Conservation (phyloP, 2,888 invertebrate species). For the Elaeidobius kamerunicus region DNA sequence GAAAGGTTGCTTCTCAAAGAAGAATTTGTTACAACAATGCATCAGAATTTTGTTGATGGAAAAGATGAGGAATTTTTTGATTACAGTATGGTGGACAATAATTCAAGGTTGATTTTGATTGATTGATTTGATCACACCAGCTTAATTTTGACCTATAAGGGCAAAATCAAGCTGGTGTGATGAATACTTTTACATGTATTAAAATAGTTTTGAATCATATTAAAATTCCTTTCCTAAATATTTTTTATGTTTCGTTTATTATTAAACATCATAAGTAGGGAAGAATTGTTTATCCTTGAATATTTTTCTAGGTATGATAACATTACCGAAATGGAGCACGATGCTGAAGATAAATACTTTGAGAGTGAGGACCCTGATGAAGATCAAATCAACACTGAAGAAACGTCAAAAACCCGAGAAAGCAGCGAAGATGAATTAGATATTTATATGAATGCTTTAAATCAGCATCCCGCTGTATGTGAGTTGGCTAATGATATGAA, state of each 20-base stretch:
- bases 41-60: conserved; percentile 78
- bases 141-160: no score
- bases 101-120: no score
- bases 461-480: conserved; percentile 46
- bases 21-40: conserved; percentile 85
- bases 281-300: no score
- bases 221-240: no score
- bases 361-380: conserved; percentile 72
- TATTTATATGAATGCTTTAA: conserved; percentile 64
- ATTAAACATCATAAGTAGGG: no score
- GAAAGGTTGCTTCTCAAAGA: conserved; percentile 67
- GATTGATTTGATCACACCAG: no score
- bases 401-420: conserved; percentile 27
- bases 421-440: conserved; percentile 66
- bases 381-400: conserved; percentile 31
- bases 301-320: conserved; percentile 64
- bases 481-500: conserved; percentile 43
- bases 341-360: conserved; percentile 90
- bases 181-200: no score
- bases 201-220: no score
- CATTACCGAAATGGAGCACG: conserved; percentile 67
- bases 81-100: conserved; percentile 76
- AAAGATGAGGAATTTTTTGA: conserved; percentile 71
- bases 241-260: no score
- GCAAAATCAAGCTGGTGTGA: no score